Conservation (phyloP, 2,888 invertebrate species). For the Epistrophe eligans region DNA sequence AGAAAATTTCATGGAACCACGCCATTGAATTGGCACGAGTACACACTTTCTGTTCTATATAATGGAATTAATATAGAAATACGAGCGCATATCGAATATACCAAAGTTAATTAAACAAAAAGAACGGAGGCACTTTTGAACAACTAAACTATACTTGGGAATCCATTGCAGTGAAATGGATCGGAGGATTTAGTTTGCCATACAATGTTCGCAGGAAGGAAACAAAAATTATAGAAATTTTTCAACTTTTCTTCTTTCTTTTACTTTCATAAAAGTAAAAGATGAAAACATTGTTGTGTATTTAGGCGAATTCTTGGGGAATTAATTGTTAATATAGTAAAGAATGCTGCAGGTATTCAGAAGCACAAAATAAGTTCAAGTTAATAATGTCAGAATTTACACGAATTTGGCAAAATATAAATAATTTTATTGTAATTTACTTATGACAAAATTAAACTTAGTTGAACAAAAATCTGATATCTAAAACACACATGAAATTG, state of each 20-base stretch:
- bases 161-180: constrained; percentile 56
- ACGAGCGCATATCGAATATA: constrained; percentile 38
- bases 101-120: constrained; percentile 26
- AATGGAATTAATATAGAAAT: constrained; percentile 41
- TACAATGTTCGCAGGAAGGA: background rate
- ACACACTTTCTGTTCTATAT: constrained; percentile 9
- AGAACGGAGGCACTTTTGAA: constrained; percentile 36
- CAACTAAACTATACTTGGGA: constrained; percentile 45
- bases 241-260: background rate
- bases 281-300: background rate
- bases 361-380: no score
- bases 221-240: background rate
- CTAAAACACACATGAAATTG: no score
- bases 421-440: no score
- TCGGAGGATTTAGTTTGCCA: constrained; percentile 11
- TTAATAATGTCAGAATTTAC: no score
- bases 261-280: no score
- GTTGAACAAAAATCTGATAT: no score
- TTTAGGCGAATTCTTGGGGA: background rate
- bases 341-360: no score
- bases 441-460: no score
- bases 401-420: no score
- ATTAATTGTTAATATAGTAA: no score
- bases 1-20: constrained; percentile 50
- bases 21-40: constrained; percentile 59